Percentiles rank a stretch among this genome's conserved stretches.
These are phyloP conservation scores for Etheostoma cragini DNA, from an alignment of 2,113 vertebrate genomes.

Conservation along the genomic window DNA sequence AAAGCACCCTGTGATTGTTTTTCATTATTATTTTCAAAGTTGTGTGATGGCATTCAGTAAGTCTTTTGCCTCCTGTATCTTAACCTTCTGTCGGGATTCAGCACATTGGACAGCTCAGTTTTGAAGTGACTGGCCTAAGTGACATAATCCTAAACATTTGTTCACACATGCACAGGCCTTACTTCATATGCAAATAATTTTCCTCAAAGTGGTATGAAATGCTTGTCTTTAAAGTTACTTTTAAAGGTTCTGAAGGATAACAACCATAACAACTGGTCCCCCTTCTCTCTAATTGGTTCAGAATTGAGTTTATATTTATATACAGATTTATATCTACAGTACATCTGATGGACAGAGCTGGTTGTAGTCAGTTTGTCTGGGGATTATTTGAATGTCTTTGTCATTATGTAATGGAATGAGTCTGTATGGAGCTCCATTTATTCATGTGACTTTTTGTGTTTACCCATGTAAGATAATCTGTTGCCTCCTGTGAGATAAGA, in stretches of 20 bases:
- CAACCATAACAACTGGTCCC: neutral
- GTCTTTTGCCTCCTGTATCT: neutral
- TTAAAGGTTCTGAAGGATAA: conserved; percentile 4
- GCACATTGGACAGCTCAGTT: conserved; percentile 81
- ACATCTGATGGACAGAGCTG: conserved; percentile 26
- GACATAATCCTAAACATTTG: conserved; percentile 51
- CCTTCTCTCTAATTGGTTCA: conserved; percentile 1
- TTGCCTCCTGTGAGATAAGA: conserved; percentile 69
- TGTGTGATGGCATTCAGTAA: neutral
- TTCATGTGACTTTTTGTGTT: conserved; percentile 64
- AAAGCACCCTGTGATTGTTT: neutral
- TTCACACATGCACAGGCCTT: conserved; percentile 32
- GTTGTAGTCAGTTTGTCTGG: conserved; percentile 10
- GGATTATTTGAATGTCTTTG: conserved; percentile 59
- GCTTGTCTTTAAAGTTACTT: conserved; percentile 7
- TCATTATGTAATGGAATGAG: conserved; percentile 45
- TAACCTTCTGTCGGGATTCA: conserved; percentile 65
- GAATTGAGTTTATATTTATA: conserved; percentile 11
- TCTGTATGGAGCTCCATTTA: conserved; percentile 50
- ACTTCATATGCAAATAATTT: conserved; percentile 31
- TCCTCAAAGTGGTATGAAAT: neutral
- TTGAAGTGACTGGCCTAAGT: conserved; percentile 28
- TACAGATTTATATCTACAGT: no score
- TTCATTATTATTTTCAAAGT: neutral
- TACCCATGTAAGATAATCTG: conserved; percentile 75